phyloP scores from a whole-genome alignment of 2,113 vertebrate species.

The Sander lucioperca region DNA sequence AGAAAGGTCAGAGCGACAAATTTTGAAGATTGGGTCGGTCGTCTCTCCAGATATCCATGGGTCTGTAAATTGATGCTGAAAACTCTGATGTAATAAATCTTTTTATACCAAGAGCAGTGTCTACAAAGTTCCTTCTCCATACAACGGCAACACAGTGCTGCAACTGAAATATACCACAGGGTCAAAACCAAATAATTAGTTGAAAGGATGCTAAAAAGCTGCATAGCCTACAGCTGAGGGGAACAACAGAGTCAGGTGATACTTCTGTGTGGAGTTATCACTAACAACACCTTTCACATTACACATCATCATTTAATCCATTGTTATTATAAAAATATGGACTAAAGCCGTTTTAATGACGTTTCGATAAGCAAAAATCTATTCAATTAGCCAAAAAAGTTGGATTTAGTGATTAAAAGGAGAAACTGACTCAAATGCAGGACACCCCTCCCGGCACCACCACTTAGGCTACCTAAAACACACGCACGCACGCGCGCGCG shows the following conservation, averaged over 20 bases:
- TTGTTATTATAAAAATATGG: no score
- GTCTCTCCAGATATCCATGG: no score
- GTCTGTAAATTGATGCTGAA: no score
- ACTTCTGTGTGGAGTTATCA: background rate
- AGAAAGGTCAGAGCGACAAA: no score
- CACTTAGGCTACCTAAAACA: background rate
- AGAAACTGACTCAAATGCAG: slow-evolving; percentile 15
- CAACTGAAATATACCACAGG: no score
- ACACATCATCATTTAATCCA: background rate
- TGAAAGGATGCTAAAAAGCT: background rate
- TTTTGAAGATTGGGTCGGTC: no score
- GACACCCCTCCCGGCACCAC: slow-evolving; percentile 37
- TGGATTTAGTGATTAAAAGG: background rate
- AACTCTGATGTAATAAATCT: no score
- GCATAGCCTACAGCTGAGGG: background rate
- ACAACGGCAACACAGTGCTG: no score
- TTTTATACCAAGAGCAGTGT: no score
- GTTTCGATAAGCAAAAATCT: no score
- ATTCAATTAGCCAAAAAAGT: background rate
- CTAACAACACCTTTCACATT: background rate
- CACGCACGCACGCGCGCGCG: background rate
- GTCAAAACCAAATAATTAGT: no score
- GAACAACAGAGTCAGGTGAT: background rate
- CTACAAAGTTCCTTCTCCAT: no score
- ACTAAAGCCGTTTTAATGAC: background rate